Conservation (phyloP, 2,888 invertebrate species). For the Mythimna vitellina region DNA sequence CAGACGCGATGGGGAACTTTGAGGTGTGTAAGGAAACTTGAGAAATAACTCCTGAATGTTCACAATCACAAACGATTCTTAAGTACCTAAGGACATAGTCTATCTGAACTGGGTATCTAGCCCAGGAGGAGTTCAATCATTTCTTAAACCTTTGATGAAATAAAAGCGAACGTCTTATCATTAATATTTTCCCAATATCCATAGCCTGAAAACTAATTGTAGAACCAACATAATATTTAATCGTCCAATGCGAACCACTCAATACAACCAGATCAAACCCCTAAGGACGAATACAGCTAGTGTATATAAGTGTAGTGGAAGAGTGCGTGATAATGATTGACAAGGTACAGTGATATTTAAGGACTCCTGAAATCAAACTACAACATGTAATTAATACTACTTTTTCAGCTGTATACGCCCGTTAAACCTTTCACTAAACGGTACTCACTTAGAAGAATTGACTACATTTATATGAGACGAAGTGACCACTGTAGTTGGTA, state of each 20-base stretch:
- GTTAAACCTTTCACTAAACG: conserved; percentile 41
- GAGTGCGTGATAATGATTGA: conserved; percentile 51
- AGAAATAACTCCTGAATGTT: too few species aligned
- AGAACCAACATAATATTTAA: background rate
- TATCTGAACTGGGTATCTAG: background rate
- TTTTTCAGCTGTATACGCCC: conserved; percentile 58
- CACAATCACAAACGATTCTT: too few species aligned
- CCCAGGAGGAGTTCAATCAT: background rate
- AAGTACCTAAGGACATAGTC: too few species aligned
- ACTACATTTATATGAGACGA: conserved; percentile 89
- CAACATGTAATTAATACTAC: conserved; percentile 5
- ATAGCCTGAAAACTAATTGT: background rate
- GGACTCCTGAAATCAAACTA: conserved; percentile 40
- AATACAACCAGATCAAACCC: conserved; percentile 28
- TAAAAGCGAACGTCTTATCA: background rate
- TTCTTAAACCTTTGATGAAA: background rate
- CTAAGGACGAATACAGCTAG: conserved; percentile 61
- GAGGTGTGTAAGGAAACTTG: too few species aligned
- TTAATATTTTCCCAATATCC: background rate
- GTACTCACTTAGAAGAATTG: conserved; percentile 89
- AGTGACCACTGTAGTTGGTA: conserved; percentile 89
- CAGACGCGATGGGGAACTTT: too few species aligned
- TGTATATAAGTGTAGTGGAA: conserved; percentile 46
- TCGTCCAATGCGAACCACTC: conserved; percentile 26
- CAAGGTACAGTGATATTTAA: conserved; percentile 21